Percentiles rank a stretch among this genome's conserved stretches.
Conservation (phyloP, 2,888 invertebrate species). For the Dugesia japonica region DNA sequence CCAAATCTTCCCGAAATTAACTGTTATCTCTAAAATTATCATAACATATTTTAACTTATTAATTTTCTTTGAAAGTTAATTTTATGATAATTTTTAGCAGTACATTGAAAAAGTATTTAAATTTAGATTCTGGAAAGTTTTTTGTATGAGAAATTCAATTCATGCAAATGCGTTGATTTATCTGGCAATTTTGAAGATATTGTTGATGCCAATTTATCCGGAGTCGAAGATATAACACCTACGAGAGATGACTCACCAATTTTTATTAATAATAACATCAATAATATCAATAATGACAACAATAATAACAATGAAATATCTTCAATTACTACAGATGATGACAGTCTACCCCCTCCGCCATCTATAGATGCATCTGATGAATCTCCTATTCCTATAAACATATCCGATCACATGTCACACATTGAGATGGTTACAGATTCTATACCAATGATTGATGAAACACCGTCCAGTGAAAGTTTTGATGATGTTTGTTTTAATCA, state of each 20-base stretch:
- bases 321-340: not conserved
- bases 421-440: not conserved
- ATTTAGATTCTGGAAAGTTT: not conserved
- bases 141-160: constrained; percentile 2
- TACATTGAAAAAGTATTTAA: too few relatives aligned
- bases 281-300: too few relatives aligned
- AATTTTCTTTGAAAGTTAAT: too few relatives aligned
- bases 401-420: constrained; percentile 1
- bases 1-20: too few relatives aligned
- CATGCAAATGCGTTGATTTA: not conserved
- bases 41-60: too few relatives aligned
- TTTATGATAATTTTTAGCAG: too few relatives aligned
- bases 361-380: not conserved
- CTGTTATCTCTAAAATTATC: too few relatives aligned
- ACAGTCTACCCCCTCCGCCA: not conserved
- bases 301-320: not conserved
- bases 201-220: not conserved
- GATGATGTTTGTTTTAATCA: constrained; percentile 15
- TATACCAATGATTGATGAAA: constrained; percentile 6
- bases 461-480: constrained; percentile 1
- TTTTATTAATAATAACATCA: not conserved
- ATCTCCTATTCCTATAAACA: constrained; percentile 9
- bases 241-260: not conserved
- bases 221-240: not conserved
- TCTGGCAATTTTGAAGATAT: not conserved